phyloP scores from a whole-genome alignment of 2,797 vertebrate species.

The Sebastes trivittatus region DNA sequence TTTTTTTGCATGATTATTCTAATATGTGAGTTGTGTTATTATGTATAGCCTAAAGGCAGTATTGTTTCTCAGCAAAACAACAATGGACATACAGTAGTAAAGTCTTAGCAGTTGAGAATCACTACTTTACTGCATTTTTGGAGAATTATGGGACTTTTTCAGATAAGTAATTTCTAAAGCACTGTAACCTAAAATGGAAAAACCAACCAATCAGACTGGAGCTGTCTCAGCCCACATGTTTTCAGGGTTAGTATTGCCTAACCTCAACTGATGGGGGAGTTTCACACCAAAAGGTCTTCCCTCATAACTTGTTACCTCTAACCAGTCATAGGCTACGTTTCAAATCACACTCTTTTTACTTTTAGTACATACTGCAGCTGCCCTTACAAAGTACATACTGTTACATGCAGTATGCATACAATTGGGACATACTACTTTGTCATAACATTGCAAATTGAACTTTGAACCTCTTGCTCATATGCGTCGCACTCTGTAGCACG shows the following conservation, averaged over 20 bases:
- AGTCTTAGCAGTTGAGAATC: background rate
- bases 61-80: background rate
- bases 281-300: background rate
- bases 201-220: background rate
- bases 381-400: too few relatives aligned
- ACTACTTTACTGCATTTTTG: background rate
- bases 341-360: too few relatives aligned
- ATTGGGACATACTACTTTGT: too few relatives aligned
- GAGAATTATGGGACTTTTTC: background rate
- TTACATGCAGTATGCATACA: too few relatives aligned
- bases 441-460: too few relatives aligned
- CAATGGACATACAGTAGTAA: background rate
- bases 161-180: background rate
- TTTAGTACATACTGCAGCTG: too few relatives aligned
- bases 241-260: background rate
- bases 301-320: background rate
- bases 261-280: background rate
- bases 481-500: too few relatives aligned
- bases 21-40: background rate
- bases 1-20: background rate
- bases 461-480: too few relatives aligned
- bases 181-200: background rate
- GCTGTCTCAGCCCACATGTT: background rate
- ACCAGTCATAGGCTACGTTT: background rate
- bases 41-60: background rate